A percentile compares a stretch with the other conserved stretches of the same genome.
Conservation (phyloP, 2,113 vertebrate genomes). For the Stomatorhinus ivindoensis region DNA sequence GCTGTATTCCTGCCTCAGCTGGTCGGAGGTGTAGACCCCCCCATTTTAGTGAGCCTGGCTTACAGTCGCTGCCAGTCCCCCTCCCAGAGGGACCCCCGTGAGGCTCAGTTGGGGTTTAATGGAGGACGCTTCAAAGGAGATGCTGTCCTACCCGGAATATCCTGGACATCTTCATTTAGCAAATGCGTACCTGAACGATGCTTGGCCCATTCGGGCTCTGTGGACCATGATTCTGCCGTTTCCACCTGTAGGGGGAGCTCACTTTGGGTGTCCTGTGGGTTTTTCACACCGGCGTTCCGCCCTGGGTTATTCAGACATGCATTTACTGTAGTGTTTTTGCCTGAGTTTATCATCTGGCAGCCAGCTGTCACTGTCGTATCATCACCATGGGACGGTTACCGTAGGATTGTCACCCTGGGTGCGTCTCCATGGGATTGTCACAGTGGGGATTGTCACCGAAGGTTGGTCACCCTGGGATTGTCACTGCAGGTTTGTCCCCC, state of each 20-base stretch:
- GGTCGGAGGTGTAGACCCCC: too few relatives aligned
- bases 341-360: not conserved
- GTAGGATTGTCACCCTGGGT: not conserved
- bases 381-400: not conserved
- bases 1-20: not conserved
- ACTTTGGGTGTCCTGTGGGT: not conserved
- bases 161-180: not conserved
- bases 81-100: not conserved
- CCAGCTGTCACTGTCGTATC: not conserved
- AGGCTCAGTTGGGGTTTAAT: not conserved
- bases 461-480: not conserved
- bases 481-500: not conserved
- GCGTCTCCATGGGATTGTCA: too few relatives aligned
- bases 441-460: not conserved
- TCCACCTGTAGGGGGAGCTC: not conserved
- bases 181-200: not conserved
- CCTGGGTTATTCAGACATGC: not conserved
- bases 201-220: not conserved
- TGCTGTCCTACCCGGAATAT: not conserved
- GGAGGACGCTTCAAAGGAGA: not conserved
- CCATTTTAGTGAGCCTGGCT: not conserved
- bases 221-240: not conserved
- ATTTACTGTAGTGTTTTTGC: not conserved
- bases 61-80: not conserved
- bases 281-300: not conserved